Percentiles rank a stretch among this genome's conserved stretches.
Conservation (phyloP, 2,888 invertebrate genomes). For the Orchesella flavescens region DNA sequence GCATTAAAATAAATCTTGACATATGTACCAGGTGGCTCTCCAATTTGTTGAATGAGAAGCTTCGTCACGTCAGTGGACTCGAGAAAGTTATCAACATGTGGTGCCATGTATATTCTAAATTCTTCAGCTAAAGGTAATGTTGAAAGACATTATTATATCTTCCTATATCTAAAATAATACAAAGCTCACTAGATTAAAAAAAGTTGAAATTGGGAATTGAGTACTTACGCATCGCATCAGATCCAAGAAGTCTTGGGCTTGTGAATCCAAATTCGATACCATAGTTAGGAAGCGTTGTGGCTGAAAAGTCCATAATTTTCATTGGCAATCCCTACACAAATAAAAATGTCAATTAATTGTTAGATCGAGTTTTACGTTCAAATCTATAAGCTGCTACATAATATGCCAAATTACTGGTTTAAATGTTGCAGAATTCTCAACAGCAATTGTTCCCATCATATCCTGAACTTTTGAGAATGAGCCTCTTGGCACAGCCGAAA, state of each 20-base stretch:
- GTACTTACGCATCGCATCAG: slow-evolving; percentile 45
- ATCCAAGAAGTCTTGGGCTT: slow-evolving; percentile 62
- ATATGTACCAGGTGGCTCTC: slow-evolving; percentile 49
- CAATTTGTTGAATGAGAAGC: slow-evolving; percentile 18
- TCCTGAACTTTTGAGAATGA: slow-evolving; percentile 54
- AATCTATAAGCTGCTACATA: background rate
- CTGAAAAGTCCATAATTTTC: slow-evolving; percentile 63
- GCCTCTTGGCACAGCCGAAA: slow-evolving; percentile 44
- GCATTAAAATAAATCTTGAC: slow-evolving; percentile 31
- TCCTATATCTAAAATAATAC: background rate
- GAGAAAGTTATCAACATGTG: slow-evolving; percentile 55
- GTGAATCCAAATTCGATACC: slow-evolving; percentile 61
- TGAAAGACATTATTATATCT: background rate
- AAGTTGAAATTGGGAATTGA: background rate
- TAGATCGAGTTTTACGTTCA: too few species aligned
- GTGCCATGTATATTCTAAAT: slow-evolving; percentile 61
- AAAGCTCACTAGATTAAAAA: background rate
- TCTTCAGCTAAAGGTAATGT: slow-evolving; percentile 40
- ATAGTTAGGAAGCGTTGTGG: slow-evolving; percentile 41
- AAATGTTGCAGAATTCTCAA: slow-evolving; percentile 60
- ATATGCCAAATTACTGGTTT: slow-evolving; percentile 24
- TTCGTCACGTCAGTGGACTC: slow-evolving; percentile 51
- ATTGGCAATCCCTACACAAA: slow-evolving; percentile 56
- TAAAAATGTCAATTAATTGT: too few species aligned
- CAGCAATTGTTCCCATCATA: slow-evolving; percentile 37